Evolutionary conservation across 2,888 invertebrate species (phyloP), one percentile per base, ranked within the genome.

Genomic region (Colostygia pectinataria): DNA sequence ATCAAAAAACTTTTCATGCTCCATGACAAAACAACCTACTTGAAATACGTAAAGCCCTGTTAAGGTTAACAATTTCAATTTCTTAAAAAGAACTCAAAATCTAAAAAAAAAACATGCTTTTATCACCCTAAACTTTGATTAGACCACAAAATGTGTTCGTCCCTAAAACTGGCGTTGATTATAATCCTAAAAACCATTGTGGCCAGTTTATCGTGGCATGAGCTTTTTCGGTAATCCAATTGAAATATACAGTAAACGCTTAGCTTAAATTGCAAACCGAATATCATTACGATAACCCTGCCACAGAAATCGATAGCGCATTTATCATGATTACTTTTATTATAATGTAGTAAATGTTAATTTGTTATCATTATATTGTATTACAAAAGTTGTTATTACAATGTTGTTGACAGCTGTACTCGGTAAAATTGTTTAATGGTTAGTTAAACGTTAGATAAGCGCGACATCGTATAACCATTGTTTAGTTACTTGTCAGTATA

Each of bases 371-470:
- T 34, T 15, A 25, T 28, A 18, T 12, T 36, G 20, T 31, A 13
- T 15, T 10, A 31, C 27, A 45, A 45, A 38, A 25, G 39, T 9
- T 15, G 5, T 28, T 20, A 25, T 37, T 8, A 28, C 8, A 36
- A 34, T 44, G 40, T 38, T 23, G 28, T 31, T 44, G 37, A 41
- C 38, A 51, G 36, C 37, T 45, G 37, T 45, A 40, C 23, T 31
- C 8, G n/a, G n/a, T 37, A 31, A 36, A 28, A 38, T 37, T 37
- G 41, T 45, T 40, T 42, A 37, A 44, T 33, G 37, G 38, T 32
- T 51, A 46, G 51, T 46, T 41, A 41, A 51, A 45, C 37, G 50
- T 36, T 51, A 46, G 41, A 51, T 51, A 51, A 51, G 45, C 40
- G 45, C 23, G 40, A 27, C 32, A 41, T 37, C 34, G 44, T 46